phyloP scores from a whole-genome alignment of 2,888 invertebrate genomes.

The Drosophila histrio region DNA sequence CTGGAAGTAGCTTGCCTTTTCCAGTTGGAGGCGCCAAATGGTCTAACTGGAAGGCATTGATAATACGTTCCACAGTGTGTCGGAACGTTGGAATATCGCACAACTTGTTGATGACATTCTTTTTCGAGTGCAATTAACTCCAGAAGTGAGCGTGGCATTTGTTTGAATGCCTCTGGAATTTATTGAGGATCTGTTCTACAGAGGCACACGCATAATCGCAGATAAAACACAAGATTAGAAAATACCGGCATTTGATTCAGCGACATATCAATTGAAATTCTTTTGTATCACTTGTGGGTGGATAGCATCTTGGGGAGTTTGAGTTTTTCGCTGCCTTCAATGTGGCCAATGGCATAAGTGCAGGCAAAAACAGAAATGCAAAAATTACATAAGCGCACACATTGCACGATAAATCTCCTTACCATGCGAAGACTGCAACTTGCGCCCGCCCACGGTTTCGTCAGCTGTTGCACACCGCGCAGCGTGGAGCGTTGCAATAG shows the following conservation, averaged over 20 bases:
- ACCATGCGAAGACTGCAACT: conserved; percentile 69
- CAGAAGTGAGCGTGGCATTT: neutral
- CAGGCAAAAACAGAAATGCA: conserved; percentile 41
- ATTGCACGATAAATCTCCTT: conserved; percentile 58
- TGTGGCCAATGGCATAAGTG: conserved; percentile 15
- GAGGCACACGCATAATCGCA: neutral
- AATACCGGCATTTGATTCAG: conserved; percentile 39
- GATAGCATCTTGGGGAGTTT: neutral
- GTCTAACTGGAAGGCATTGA: conserved; percentile 1
- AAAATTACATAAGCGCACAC: conserved; percentile 66
- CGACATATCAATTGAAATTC: conserved; percentile 4
- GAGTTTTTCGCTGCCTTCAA: neutral
- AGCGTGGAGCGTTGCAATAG: conserved; percentile 73
- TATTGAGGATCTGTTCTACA: neutral
- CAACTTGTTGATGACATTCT: conserved; percentile 1
- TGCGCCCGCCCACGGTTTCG: conserved; percentile 61
- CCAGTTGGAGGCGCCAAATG: neutral
- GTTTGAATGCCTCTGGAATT: neutral
- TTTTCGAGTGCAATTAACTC: neutral
- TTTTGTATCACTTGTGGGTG: neutral
- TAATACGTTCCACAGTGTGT: conserved; percentile 12
- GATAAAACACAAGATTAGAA: conserved; percentile 19
- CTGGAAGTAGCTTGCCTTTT: neutral
- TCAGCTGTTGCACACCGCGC: conserved; percentile 77
- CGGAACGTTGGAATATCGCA: conserved; percentile 1